phyloP scores from a whole-genome alignment of 2,888 invertebrate genomes.

The Cylindroiulus punctatus region DNA sequence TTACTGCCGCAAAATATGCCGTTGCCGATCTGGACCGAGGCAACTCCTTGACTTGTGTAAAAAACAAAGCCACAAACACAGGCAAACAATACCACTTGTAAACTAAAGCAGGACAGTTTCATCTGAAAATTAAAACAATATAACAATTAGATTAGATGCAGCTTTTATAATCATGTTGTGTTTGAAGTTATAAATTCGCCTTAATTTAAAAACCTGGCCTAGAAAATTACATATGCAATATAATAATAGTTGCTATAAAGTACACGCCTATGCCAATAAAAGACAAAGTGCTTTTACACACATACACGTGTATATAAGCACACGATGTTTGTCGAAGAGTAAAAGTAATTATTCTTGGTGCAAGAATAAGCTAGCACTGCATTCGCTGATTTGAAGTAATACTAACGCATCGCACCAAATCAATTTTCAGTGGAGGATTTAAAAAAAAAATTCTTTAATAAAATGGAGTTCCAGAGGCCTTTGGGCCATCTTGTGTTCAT shows the following conservation, averaged over 20 bases:
- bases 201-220: too few relatives aligned
- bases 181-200: too few relatives aligned
- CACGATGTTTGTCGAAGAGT: too few relatives aligned
- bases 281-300: too few relatives aligned
- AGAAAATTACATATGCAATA: too few relatives aligned
- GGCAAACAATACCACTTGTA: conserved; percentile 6
- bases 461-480: conserved; percentile 1
- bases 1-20: background rate
- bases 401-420: background rate
- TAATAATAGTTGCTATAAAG: too few relatives aligned
- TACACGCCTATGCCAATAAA: too few relatives aligned
- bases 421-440: background rate
- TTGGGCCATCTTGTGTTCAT: background rate
- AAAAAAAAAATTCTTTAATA: background rate
- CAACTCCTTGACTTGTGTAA: background rate
- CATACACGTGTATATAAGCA: too few relatives aligned
- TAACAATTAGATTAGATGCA: background rate
- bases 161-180: too few relatives aligned
- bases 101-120: conserved; percentile 35
- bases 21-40: background rate
- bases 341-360: background rate
- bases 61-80: background rate
- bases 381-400: background rate
- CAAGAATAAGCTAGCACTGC: background rate
- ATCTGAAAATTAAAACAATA: background rate